Conservation (phyloP, 2,797 vertebrate genomes). For the Semaprochilodus insignis region DNA sequence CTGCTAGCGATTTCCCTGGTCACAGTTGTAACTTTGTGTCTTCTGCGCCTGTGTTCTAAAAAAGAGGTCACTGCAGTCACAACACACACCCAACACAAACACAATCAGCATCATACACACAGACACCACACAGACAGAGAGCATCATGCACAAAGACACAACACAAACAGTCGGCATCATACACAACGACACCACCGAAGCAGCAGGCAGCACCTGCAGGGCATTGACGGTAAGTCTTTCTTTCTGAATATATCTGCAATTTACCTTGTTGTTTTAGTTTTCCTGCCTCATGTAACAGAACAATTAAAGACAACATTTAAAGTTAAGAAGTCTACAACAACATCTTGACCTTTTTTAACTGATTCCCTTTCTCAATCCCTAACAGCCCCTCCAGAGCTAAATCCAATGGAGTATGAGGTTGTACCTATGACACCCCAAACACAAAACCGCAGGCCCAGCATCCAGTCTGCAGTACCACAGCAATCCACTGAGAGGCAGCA, state of each 20-base stretch:
- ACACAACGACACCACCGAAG: background rate
- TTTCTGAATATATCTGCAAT: background rate
- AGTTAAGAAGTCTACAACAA: background rate
- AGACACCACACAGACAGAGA: constrained; percentile 19
- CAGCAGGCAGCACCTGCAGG: constrained; percentile 49
- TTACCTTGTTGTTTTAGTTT: too few relatives aligned
- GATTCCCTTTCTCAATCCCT: background rate
- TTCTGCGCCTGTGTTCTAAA: constrained; percentile 54
- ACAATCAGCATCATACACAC: constrained; percentile 12
- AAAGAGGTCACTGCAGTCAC: background rate
- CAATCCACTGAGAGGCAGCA: constrained; percentile 60
- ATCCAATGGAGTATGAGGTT: constrained; percentile 77
- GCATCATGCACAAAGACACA: background rate
- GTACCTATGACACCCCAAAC: constrained; percentile 69
- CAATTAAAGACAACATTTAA: too few relatives aligned
- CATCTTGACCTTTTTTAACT: background rate
- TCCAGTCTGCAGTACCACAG: constrained; percentile 45
- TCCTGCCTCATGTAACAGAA: too few relatives aligned
- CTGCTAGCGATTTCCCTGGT: constrained; percentile 77
- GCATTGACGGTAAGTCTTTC: constrained; percentile 74
- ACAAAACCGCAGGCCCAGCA: constrained; percentile 3
- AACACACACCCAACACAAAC: background rate
- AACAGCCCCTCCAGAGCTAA: constrained; percentile 75
- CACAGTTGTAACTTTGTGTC: constrained; percentile 71
- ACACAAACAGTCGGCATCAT: constrained; percentile 25